These are phyloP conservation scores for Peromyscus aztecus DNA, from an alignment of 2,797 vertebrate species.

Conservation along the genomic window DNA sequence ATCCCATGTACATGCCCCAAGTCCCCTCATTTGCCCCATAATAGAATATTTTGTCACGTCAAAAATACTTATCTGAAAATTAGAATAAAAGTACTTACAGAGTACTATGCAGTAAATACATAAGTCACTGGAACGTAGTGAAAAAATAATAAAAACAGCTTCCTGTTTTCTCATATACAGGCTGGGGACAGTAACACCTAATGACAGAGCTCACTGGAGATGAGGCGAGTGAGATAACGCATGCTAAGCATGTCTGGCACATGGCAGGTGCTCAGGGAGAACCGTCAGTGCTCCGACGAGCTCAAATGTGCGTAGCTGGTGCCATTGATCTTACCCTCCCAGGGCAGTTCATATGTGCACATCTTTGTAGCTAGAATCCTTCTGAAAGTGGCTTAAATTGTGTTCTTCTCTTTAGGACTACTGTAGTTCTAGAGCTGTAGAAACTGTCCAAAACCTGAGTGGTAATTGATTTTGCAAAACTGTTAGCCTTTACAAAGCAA, in stretches of 20 bases:
- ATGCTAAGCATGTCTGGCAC: background rate
- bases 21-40: background rate
- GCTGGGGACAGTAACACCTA: background rate
- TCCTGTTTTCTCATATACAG: background rate
- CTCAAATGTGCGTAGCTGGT: background rate
- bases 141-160: background rate
- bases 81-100: background rate
- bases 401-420: slow-evolving; percentile 20
- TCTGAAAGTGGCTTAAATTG: background rate
- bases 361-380: background rate
- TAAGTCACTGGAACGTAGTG: background rate
- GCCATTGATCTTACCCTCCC: background rate
- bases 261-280: background rate
- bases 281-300: background rate
- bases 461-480: background rate
- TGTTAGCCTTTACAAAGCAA: slow-evolving; percentile 39
- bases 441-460: background rate
- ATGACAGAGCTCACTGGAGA: background rate
- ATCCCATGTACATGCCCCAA: background rate
- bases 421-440: background rate
- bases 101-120: slow-evolving; percentile 22
- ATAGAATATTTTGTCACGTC: slow-evolving; percentile 52
- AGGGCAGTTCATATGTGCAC: background rate
- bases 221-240: background rate
- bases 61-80: slow-evolving; percentile 29